Evolutionary conservation across 2,797 vertebrate genomes (phyloP).

Genomic region (Melanotaenia pygmaea): DNA sequence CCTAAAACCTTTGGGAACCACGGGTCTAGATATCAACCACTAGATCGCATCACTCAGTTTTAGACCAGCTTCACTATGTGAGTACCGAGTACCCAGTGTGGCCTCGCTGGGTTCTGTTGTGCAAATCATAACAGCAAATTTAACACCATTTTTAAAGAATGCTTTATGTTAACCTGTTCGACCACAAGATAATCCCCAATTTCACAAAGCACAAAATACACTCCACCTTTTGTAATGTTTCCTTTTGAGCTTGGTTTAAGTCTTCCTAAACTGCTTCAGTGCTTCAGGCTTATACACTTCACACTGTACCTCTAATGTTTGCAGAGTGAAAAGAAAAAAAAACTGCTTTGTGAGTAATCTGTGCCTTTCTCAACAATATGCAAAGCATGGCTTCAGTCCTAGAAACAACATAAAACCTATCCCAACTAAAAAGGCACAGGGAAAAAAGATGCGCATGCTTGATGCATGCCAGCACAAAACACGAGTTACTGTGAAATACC

Average conservation of each 20-base stretch:
- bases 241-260: neutral
- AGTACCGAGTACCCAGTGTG: too few species aligned
- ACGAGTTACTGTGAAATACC: neutral
- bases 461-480: neutral
- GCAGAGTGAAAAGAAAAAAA: neutral
- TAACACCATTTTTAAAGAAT: neutral
- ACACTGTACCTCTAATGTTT: neutral
- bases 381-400: neutral
- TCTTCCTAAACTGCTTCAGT: neutral
- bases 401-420: neutral
- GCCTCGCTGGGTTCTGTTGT: neutral
- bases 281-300: neutral
- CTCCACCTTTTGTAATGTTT: neutral
- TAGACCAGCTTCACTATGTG: neutral
- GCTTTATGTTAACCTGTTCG: neutral
- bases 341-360: neutral
- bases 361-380: neutral
- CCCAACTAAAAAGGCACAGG: neutral
- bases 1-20: too few species aligned
- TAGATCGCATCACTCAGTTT: neutral
- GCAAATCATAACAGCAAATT: neutral
- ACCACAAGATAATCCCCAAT: neutral
- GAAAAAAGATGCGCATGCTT: neutral
- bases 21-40: neutral
- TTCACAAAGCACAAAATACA: neutral